Base-by-base conservation (phyloP, 2,888 invertebrate genomes). In the Auanema sp. region DNA sequence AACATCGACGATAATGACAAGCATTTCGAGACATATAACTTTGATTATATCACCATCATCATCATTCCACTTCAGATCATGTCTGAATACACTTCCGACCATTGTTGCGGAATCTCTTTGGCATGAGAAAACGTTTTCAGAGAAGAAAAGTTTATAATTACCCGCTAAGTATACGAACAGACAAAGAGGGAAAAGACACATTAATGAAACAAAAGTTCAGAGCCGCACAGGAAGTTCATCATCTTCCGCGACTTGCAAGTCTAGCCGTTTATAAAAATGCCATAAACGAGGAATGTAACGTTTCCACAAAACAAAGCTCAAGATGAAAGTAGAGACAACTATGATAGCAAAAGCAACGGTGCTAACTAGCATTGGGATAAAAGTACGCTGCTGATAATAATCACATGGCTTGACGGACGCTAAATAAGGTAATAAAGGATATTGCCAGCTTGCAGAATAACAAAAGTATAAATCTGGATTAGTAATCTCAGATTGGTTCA, bases 361-460 rank as follows among this genome's bases (percentile, higher is more conserved):
- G 43, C 68, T 66, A 52, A 72, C 68, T 8, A 79, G 64, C 33
- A 78, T 64, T 6, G 73, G 71, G 49, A 76, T 58, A 52, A 77
- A 70, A 40, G 64, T 71, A 16, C 58, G 64, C 21, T 64, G 24
- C 40, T 42, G 62, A 33, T 67, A 49, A 33, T 68, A 54, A 53
- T 51, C 43, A 64, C 79, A 78, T 18, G 71, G 71, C 24, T 71
- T 64, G 12, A 76, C 70, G 23, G 72, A 65, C 8, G 72, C 65
- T 16, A 79, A 56, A 52, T 78, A 79, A 3, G 78, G 71, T 16
- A 71, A 65, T 1, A 79, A 69, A 8, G 79, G 79, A 50, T 79
- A 77, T 61, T 79, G 79, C 79, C 79, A 79, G 42, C 63, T 65
- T 61, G 72, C 76, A 10, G 77, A 63, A 53, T 78, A 79, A 52